Evolutionary conservation across 1,140 invertebrate genomes (phyloP).

Genomic region (Aphelenchoides avenae): DNA sequence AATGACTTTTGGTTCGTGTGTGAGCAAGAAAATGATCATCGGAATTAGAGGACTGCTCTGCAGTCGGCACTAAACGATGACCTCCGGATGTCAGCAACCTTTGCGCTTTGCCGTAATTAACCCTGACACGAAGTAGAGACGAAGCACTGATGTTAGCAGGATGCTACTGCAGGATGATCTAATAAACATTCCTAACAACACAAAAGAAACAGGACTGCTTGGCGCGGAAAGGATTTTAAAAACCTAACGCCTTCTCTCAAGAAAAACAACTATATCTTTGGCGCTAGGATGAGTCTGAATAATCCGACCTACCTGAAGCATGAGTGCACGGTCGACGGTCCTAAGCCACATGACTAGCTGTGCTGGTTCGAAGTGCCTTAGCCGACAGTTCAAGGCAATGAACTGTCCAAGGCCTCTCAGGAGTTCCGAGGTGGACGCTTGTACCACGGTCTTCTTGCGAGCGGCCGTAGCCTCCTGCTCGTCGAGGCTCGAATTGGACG

Average conservation of each 20-base stretch:
- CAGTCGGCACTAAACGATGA: too few species aligned
- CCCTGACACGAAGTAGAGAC: too few species aligned
- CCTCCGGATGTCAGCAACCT: too few species aligned
- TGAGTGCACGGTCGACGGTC: slow-evolving; percentile 39
- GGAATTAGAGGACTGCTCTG: too few species aligned
- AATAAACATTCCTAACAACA: neutral
- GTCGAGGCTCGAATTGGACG: too few species aligned
- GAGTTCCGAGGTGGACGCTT: slow-evolving; percentile 31
- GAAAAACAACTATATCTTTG: neutral
- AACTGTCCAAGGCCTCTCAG: slow-evolving; percentile 19
- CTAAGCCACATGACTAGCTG: slow-evolving; percentile 36
- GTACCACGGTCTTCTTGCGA: too few species aligned
- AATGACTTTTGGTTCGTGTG: too few species aligned
- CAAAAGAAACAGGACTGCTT: neutral
- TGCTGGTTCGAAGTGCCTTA: slow-evolving; percentile 30
- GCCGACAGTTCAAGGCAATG: slow-evolving; percentile 23
- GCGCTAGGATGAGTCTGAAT: neutral
- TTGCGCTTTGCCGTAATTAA: too few species aligned
- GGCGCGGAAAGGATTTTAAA: neutral
- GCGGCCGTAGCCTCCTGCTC: too few species aligned
- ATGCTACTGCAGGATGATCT: neutral
- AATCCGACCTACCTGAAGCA: slow-evolving; percentile 34
- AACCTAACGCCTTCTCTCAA: neutral
- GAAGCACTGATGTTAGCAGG: slow-evolving; percentile 16
- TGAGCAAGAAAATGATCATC: too few species aligned